These are phyloP conservation scores for Neolamprologus fasciatus DNA, from an alignment of 2,113 vertebrate species.

Conservation along the genomic window DNA sequence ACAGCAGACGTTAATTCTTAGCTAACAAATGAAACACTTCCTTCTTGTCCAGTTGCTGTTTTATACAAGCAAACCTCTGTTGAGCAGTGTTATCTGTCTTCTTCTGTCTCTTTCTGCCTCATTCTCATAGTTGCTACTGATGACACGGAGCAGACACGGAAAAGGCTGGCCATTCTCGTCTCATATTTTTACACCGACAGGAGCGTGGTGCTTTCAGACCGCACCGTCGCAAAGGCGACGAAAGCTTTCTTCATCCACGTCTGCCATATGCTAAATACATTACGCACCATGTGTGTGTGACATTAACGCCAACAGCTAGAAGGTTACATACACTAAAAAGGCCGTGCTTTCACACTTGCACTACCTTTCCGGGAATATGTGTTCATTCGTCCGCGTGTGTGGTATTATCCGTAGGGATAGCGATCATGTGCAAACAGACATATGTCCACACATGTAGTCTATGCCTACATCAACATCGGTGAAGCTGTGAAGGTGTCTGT, in stretches of 20 bases:
- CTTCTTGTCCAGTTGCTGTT: neutral
- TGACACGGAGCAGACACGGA: slow-evolving; percentile 22
- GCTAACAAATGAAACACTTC: neutral
- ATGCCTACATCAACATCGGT: slow-evolving; percentile 44
- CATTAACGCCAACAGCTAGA: slow-evolving; percentile 47
- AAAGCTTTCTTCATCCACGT: slow-evolving; percentile 50
- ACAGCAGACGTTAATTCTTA: neutral
- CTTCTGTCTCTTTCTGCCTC: neutral
- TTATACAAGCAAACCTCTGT: neutral
- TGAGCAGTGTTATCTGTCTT: neutral
- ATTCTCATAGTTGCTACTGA: neutral
- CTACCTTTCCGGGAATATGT: slow-evolving; percentile 49
- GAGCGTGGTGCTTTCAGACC: neutral
- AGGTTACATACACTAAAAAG: slow-evolving; percentile 56
- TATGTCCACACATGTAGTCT: slow-evolving; percentile 26
- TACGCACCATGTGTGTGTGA: slow-evolving; percentile 33
- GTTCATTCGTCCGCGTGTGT: slow-evolving; percentile 41
- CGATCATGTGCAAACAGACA: slow-evolving; percentile 29
- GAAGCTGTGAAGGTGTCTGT: slow-evolving; percentile 36
- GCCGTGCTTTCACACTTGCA: slow-evolving; percentile 57
- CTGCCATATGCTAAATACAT: slow-evolving; percentile 59
- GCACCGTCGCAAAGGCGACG: slow-evolving; percentile 30
- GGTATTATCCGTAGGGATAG: slow-evolving; percentile 32
- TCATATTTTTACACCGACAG: slow-evolving; percentile 42
- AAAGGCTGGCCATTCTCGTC: slow-evolving; percentile 19